These are phyloP conservation scores for Temnothorax longispinosus DNA, from an alignment of 1,140 invertebrate species.

Conservation along the genomic window DNA sequence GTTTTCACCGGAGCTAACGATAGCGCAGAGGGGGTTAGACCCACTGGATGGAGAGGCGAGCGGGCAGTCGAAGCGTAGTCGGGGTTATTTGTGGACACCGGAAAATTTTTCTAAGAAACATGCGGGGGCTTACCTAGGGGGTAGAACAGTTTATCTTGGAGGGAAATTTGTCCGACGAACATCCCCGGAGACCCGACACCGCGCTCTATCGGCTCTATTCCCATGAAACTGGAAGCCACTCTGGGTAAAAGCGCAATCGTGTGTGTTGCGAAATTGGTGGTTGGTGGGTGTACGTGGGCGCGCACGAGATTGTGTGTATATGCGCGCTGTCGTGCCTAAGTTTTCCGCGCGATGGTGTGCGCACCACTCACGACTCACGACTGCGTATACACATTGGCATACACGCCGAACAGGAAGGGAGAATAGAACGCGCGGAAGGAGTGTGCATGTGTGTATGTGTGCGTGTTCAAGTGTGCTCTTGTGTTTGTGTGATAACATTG, in stretches of 20 bases:
- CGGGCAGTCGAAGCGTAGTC: background rate
- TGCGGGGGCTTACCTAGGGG: conserved; percentile 30
- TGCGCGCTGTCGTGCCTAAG: conserved; percentile 14
- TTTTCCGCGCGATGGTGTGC: conserved; percentile 15
- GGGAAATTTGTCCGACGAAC: conserved; percentile 49
- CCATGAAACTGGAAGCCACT: conserved; percentile 56
- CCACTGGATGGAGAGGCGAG: too few relatives aligned
- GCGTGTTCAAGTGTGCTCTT: background rate
- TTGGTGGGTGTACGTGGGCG: background rate
- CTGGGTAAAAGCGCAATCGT: conserved; percentile 44
- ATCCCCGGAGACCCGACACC: conserved; percentile 40
- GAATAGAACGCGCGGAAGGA: background rate
- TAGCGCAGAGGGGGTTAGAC: background rate
- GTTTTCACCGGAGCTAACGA: conserved; percentile 23
- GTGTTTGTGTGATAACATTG: conserved; percentile 31
- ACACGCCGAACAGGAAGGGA: background rate
- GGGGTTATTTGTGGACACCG: conserved; percentile 29
- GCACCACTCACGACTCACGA: background rate
- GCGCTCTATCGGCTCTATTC: conserved; percentile 62
- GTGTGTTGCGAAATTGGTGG: conserved; percentile 46
- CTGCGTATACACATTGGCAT: background rate
- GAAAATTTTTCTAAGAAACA: conserved; percentile 64
- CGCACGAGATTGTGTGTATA: background rate
- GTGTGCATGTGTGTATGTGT: background rate
- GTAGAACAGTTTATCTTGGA: conserved; percentile 63